Conservation (phyloP, 1,140 invertebrate species). For the Holcopasites calliopsidis region DNA sequence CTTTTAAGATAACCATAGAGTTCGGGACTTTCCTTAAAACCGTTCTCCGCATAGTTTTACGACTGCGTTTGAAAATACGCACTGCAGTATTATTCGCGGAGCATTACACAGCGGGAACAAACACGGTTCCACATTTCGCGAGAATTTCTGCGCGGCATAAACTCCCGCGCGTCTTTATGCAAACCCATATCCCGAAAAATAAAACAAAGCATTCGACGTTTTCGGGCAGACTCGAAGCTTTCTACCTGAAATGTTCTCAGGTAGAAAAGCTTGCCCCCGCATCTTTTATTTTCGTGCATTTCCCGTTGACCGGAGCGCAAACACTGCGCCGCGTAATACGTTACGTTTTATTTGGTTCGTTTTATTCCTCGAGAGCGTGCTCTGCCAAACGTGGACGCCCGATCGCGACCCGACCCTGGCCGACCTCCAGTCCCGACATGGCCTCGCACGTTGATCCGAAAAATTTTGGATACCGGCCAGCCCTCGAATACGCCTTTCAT, state of each 20-base stretch:
- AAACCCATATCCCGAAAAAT: too few species aligned
- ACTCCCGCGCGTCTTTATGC: too few species aligned
- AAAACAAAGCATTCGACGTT: background rate
- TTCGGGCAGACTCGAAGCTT: too few species aligned
- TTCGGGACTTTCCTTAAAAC: background rate
- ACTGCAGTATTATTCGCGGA: background rate
- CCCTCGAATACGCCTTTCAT: background rate
- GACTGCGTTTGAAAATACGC: background rate
- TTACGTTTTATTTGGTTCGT: background rate
- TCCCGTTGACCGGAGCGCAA: background rate
- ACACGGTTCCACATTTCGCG: too few species aligned
- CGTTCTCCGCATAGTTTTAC: background rate
- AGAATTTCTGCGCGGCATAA: too few species aligned
- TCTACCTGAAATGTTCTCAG: too few species aligned
- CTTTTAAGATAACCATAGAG: background rate
- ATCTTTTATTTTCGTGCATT: background rate
- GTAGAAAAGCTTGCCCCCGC: too few species aligned
- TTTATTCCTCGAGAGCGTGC: background rate
- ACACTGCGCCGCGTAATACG: background rate
- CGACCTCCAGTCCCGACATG: conserved; percentile 22
- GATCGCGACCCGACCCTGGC: conserved; percentile 13
- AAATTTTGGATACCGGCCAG: conserved; percentile 8
- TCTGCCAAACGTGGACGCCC: background rate
- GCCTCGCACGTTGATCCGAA: background rate
- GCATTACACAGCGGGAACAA: background rate